Conservation (phyloP, 2,113 vertebrate species). For the Callocephalon fimbriatum region DNA sequence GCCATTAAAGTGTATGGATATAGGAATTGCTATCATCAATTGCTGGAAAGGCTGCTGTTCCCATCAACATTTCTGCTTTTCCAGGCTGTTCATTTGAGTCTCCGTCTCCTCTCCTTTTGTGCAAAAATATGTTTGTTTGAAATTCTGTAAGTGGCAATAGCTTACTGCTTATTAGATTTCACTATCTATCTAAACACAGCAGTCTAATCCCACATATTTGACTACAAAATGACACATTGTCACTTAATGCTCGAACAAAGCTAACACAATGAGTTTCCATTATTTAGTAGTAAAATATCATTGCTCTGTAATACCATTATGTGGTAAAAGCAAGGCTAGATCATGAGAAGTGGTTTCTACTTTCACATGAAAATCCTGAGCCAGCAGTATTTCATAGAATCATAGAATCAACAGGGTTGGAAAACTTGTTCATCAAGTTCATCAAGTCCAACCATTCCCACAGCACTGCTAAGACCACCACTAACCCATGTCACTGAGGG, state of each 20-base stretch:
- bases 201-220: background rate
- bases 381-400: background rate
- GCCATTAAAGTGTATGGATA: slow-evolving; percentile 20
- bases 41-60: background rate
- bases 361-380: background rate
- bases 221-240: background rate
- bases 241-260: background rate
- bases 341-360: background rate
- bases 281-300: background rate
- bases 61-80: background rate
- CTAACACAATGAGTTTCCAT: background rate
- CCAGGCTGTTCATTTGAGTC: background rate
- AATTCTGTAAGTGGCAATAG: background rate
- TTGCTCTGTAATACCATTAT: background rate
- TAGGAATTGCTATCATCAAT: slow-evolving; percentile 51
- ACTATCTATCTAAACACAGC: background rate
- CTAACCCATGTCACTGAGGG: background rate
- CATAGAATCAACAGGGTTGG: background rate
- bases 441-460: background rate
- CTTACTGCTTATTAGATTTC: background rate
- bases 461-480: background rate
- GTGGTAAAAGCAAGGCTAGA: background rate
- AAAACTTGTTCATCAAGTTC: too few relatives aligned
- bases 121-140: background rate
- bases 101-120: background rate